These are phyloP conservation scores for Drosophila eugracilis DNA, from an alignment of 1,140 invertebrate species.

Conservation along the genomic window DNA sequence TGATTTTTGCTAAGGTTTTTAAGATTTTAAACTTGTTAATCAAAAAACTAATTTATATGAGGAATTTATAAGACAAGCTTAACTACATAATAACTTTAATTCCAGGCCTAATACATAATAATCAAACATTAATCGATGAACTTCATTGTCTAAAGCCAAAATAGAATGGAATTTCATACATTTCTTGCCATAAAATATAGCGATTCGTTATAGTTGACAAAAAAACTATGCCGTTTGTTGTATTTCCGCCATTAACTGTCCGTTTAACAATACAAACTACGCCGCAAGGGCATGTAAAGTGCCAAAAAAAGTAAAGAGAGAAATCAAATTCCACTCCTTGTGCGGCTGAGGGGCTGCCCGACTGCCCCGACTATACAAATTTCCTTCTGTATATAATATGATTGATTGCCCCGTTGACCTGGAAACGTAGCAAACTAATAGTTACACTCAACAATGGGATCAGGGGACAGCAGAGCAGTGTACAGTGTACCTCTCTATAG, in stretches of 20 bases:
- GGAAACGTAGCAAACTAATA: slow-evolving; percentile 78
- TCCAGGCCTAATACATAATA: no score
- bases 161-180: not conserved
- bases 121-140: not conserved
- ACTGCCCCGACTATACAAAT: slow-evolving; percentile 61
- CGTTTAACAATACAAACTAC: slow-evolving; percentile 38
- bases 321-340: slow-evolving; percentile 46
- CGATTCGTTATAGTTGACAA: slow-evolving; percentile 27
- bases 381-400: slow-evolving; percentile 78
- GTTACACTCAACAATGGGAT: slow-evolving; percentile 77
- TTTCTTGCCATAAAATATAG: not conserved
- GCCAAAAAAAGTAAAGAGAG: slow-evolving; percentile 32
- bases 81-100: no score
- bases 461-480: slow-evolving; percentile 40
- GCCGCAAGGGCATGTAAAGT: slow-evolving; percentile 52
- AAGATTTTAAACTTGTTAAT: not conserved
- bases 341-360: slow-evolving; percentile 44
- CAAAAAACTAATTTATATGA: no score
- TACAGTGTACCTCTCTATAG: not conserved
- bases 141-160: slow-evolving; percentile 4
- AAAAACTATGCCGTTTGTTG: slow-evolving; percentile 18
- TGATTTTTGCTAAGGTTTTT: not conserved
- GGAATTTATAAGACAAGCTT: no score
- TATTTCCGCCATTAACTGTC: slow-evolving; percentile 13
- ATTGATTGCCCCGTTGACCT: slow-evolving; percentile 82